Conservation (phyloP, 2,888 invertebrate species). For the Clepsis dumicolana region DNA sequence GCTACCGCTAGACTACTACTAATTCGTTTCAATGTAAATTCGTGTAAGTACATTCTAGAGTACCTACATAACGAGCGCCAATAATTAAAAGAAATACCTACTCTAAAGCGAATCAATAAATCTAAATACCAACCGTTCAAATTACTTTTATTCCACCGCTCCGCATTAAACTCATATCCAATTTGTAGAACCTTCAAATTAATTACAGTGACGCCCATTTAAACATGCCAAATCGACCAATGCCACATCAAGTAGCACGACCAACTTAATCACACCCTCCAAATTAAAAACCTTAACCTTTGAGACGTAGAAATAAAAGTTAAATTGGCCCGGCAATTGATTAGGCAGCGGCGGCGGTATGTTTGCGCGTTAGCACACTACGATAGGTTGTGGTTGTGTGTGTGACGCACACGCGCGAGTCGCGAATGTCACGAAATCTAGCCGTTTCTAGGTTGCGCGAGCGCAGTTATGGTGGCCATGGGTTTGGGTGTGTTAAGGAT, state of each 20-base stretch:
- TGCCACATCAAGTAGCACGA: constrained; percentile 71
- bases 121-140: neutral
- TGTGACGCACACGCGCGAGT: constrained; percentile 63
- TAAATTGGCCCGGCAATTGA: constrained; percentile 46
- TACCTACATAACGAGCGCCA: neutral
- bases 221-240: constrained; percentile 80
- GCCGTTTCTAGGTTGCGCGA: constrained; percentile 83
- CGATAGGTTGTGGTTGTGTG: constrained; percentile 63
- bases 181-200: constrained; percentile 41
- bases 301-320: constrained; percentile 47
- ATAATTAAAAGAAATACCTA: no score
- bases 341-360: constrained; percentile 20
- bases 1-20: no score
- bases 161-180: constrained; percentile 28
- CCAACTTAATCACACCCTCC: constrained; percentile 52
- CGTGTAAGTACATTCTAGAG: no score
- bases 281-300: constrained; percentile 41
- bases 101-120: neutral
- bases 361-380: constrained; percentile 56
- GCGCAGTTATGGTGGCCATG: constrained; percentile 68
- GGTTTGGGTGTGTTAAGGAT: constrained; percentile 33
- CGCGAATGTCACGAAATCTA: constrained; percentile 82
- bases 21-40: no score
- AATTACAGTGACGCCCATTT: constrained; percentile 78
- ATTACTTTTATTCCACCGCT: neutral